phyloP scores from a whole-genome alignment of 2,797 vertebrate species.

The Tamandua tetradactyla region DNA sequence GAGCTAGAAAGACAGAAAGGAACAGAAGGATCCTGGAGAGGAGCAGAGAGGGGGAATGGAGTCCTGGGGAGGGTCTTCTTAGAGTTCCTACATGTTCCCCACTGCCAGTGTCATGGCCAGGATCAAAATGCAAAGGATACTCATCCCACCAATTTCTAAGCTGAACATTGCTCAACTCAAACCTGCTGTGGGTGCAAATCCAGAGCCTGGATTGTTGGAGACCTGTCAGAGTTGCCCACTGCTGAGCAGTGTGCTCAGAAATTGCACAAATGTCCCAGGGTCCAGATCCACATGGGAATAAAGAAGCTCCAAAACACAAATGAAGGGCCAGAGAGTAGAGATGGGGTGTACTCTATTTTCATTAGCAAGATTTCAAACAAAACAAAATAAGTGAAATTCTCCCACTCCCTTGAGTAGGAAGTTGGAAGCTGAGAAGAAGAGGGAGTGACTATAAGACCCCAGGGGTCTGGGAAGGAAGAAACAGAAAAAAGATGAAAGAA shows the following conservation, averaged over 20 bases:
- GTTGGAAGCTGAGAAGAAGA: not conserved
- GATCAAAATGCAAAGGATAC: not conserved
- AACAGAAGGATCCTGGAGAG: not conserved
- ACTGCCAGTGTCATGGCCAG: not conserved
- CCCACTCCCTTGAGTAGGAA: not conserved
- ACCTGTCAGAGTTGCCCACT: not conserved
- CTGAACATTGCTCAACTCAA: not conserved
- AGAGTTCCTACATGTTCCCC: not conserved
- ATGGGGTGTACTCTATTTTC: not conserved
- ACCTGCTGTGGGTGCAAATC: not conserved
- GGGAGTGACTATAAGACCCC: not conserved
- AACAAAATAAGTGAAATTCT: not conserved
- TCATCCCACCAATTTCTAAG: not conserved
- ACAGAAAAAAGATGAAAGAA: not conserved
- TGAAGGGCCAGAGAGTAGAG: not conserved
- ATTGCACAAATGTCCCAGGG: not conserved
- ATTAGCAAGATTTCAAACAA: not conserved
- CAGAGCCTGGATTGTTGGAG: not conserved
- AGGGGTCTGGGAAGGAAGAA: not conserved
- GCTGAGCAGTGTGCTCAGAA: not conserved
- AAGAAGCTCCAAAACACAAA: not conserved
- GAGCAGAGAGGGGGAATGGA: not conserved
- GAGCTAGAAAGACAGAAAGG: not conserved
- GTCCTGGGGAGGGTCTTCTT: not conserved
- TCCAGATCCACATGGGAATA: not conserved